A percentile compares a stretch with the other conserved stretches of the same genome.
These are phyloP conservation scores for Dysdera silvatica DNA, from an alignment of 1,140 invertebrate genomes.

Conservation along the genomic window DNA sequence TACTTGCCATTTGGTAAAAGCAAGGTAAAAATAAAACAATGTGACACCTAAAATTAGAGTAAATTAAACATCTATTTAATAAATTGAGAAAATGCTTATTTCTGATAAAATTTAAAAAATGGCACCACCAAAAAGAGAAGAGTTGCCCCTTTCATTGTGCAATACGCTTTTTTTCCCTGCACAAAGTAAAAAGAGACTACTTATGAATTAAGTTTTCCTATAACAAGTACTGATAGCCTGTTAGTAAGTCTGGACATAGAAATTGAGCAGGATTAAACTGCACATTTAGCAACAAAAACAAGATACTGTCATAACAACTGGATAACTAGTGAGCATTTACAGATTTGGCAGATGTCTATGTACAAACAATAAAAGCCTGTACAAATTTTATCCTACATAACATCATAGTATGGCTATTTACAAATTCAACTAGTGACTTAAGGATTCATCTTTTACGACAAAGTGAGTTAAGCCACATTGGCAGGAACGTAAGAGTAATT, in stretches of 20 bases:
- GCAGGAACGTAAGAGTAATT: constrained; percentile 22
- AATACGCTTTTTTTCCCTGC: not conserved
- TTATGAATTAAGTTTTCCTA: not conserved
- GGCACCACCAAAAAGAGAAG: not conserved
- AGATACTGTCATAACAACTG: constrained; percentile 11
- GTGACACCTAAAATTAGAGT: not conserved
- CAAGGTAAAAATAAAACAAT: constrained; percentile 10
- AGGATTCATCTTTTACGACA: constrained; percentile 4
- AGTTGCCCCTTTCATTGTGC: not conserved
- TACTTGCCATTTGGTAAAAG: constrained; percentile 10
- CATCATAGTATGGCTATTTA: constrained; percentile 15
- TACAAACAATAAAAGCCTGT: constrained; percentile 27
- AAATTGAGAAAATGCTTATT: constrained; percentile 3
- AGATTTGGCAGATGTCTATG: constrained; percentile 23
- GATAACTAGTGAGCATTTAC: constrained; percentile 24
- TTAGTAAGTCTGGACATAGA: too few relatives aligned
- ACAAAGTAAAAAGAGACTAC: not conserved
- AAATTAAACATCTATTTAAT: constrained; percentile 12
- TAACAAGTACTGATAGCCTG: too few relatives aligned
- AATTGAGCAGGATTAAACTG: constrained; percentile 23
- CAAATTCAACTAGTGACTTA: constrained; percentile 14
- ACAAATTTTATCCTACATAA: constrained; percentile 25
- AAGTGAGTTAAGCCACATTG: constrained; percentile 16
- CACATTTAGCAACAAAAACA: constrained; percentile 17
- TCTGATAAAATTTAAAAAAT: not conserved